Percentiles rank a stretch among this genome's conserved stretches.
These are phyloP conservation scores for Phorcus lineatus DNA, from an alignment of 2,888 invertebrate genomes.

Conservation along the genomic window DNA sequence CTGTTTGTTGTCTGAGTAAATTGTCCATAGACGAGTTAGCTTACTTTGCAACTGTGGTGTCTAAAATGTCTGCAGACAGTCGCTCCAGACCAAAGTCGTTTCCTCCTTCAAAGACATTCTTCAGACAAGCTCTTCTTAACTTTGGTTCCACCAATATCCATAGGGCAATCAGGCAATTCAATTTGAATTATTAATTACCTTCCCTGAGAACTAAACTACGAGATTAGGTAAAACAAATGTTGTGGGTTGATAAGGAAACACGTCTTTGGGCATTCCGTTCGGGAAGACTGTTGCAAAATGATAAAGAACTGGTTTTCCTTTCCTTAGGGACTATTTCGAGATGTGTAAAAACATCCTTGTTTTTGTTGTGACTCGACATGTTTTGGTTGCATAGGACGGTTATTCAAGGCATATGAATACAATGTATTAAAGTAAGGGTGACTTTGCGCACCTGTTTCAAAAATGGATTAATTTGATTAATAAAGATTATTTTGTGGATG, in stretches of 20 bases:
- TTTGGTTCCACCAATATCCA: background rate
- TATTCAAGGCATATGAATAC: too few relatives aligned
- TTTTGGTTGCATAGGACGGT: too few relatives aligned
- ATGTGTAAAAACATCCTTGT: too few relatives aligned
- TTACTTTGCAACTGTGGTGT: background rate
- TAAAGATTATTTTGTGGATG: too few relatives aligned
- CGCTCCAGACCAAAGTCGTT: background rate
- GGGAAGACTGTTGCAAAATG: too few relatives aligned
- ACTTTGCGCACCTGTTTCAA: too few relatives aligned
- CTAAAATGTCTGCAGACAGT: background rate
- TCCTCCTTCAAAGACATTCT: slow-evolving; percentile 13
- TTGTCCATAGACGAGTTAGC: background rate
- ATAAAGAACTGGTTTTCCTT: too few relatives aligned
- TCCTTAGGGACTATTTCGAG: too few relatives aligned
- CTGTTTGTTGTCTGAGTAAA: slow-evolving; percentile 16
- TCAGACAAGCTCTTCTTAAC: background rate
- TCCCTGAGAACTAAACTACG: background rate
- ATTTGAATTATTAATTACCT: slow-evolving; percentile 19
- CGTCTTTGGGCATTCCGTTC: too few relatives aligned
- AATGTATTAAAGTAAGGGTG: too few relatives aligned
- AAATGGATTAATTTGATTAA: too few relatives aligned
- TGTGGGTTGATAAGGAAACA: background rate
- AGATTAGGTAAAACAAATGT: background rate
- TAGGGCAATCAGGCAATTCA: background rate
- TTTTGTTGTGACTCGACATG: too few relatives aligned